Conservation (phyloP, 2,797 vertebrate species). For the Argyrosomus regius region DNA sequence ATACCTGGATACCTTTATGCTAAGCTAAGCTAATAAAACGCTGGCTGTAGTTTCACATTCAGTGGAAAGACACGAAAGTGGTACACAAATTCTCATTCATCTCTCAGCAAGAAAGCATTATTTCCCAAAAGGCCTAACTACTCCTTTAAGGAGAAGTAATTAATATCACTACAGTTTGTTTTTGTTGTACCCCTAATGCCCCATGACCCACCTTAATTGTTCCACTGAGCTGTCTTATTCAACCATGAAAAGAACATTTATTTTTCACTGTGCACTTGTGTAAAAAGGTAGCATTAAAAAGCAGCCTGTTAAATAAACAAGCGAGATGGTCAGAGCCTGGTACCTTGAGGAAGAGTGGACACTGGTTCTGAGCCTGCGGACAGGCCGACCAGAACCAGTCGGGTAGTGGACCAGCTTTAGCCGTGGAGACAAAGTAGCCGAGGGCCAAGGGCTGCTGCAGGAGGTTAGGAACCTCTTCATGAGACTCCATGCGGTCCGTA, state of each 20-base stretch:
- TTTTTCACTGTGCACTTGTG: background rate
- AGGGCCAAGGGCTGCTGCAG: slow-evolving; percentile 97
- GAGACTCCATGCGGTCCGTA: slow-evolving; percentile 96
- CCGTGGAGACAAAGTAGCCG: slow-evolving; percentile 98
- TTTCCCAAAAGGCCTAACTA: background rate
- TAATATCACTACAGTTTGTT: background rate
- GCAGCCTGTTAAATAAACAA: background rate
- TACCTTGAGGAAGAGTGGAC: slow-evolving; percentile 99
- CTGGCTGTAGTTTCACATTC: background rate
- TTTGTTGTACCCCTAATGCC: background rate
- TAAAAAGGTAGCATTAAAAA: background rate
- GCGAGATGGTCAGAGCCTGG: background rate
- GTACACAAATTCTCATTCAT: background rate
- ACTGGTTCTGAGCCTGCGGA: slow-evolving; percentile 99
- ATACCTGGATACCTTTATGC: background rate
- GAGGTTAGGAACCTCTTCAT: slow-evolving; percentile 97
- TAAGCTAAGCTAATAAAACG: background rate
- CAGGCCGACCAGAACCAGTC: slow-evolving; percentile 99
- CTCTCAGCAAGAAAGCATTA: background rate
- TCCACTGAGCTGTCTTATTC: slow-evolving; percentile 2
- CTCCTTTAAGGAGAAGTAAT: background rate
- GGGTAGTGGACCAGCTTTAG: slow-evolving; percentile 96
- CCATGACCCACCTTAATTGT: background rate
- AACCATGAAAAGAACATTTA: background rate
- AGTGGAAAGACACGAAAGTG: background rate